These are phyloP conservation scores for Bimastos eiseni DNA, from an alignment of 2,888 invertebrate species.

Conservation along the genomic window DNA sequence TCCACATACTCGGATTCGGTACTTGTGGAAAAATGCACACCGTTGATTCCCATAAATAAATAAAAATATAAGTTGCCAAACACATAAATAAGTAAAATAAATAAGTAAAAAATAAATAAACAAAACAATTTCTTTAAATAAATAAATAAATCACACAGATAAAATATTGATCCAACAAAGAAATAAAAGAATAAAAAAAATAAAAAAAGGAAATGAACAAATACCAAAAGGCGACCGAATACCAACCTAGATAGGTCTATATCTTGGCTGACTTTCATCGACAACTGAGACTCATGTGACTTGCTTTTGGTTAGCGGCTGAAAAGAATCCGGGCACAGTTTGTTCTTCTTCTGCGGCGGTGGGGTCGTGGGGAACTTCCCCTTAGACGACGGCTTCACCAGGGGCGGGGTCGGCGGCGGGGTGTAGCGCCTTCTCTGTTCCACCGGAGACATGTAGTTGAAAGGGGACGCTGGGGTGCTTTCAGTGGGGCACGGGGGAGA, in stretches of 20 bases:
- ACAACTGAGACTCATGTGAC: constrained; percentile 87
- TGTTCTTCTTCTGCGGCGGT: constrained; percentile 77
- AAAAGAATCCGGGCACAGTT: constrained; percentile 66
- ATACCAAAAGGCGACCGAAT: not conserved
- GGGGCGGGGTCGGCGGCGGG: constrained; percentile 67
- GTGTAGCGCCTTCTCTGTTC: constrained; percentile 56
- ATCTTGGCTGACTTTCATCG: constrained; percentile 67
- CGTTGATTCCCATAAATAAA: too few species aligned
- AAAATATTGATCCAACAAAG: too few species aligned
- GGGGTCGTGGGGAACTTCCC: constrained; percentile 79
- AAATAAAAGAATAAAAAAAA: too few species aligned
- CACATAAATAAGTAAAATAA: too few species aligned
- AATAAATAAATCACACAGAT: too few species aligned
- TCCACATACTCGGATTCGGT: too few species aligned
- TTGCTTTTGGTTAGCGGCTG: constrained; percentile 79
- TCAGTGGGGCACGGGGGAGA: constrained; percentile 60
- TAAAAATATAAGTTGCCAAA: too few species aligned
- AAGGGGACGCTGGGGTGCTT: constrained; percentile 59
- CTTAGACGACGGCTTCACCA: constrained; percentile 55
- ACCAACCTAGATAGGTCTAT: constrained; percentile 53
- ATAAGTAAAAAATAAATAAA: too few species aligned
- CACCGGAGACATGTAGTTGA: constrained; percentile 42
- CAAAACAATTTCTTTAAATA: too few species aligned
- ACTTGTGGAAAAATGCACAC: too few species aligned
- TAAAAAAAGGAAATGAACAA: not conserved